Base-by-base conservation (phyloP, 2,797 vertebrate genomes). In the Octomys mimax region DNA sequence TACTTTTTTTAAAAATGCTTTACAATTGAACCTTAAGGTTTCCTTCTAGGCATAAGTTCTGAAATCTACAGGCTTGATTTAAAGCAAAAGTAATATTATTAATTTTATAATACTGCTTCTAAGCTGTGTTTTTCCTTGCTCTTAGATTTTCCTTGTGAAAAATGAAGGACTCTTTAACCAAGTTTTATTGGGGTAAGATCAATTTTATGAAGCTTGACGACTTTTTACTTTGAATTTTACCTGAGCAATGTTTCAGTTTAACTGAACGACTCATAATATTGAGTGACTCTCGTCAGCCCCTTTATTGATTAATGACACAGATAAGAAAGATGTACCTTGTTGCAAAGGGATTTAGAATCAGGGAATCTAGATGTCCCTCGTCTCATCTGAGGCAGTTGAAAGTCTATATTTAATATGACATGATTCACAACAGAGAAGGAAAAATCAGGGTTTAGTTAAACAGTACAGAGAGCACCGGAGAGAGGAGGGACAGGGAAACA, bases 151-250 rank as follows among this genome's bases (percentile, higher is more conserved):
- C 61, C 39, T 52, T 77, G 11, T 89, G 95, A 96, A 90, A 93
- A 96, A 95, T 91, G 68, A 89, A 95, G 82, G 91, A 88, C 73
- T 96, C 49, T 68, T 92, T 96, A 96, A 82, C 91, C 84, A 96
- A 28, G 28, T 92, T 97, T 97, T 97, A 95, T 81, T 96, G 84
- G 89, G 33, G 62, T 95, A 81, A 95, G 84, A 97, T 96, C 90
- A 96, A 95, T 96, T 98, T 98, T 96, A 96, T 94, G 97, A 97
- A 96, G 93, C 92, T 66, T 93, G 82, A 96, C 0, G 2, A 96
- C 91, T 96, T 97, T 87, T 79, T 97, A 95, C 87, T 95, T 89
- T 92, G 92, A 97, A 86, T 97, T 96, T 97, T 95, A 95, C 71
- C 61, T 66, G 87, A 97, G 82, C 16, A 2, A 28, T 97, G 95